Conservation (phyloP, 2,113 vertebrate genomes). For the Nerophis lumbriciformis region DNA sequence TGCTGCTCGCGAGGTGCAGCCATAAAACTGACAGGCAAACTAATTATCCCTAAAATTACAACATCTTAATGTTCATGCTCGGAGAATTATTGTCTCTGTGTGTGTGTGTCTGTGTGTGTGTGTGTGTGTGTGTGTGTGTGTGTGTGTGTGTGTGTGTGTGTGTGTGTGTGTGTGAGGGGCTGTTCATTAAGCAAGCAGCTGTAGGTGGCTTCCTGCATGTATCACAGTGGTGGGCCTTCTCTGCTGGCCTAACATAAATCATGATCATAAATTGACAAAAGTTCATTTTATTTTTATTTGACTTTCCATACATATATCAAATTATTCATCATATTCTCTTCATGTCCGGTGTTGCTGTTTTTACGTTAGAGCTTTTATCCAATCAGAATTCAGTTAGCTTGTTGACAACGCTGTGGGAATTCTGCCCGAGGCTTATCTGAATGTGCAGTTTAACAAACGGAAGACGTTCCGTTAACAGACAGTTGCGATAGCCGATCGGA, state of each 20-base stretch:
- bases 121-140: conserved; percentile 17
- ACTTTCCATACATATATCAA: too few species aligned
- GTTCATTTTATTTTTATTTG: too few species aligned
- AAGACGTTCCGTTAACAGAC: too few species aligned
- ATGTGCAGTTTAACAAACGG: too few species aligned
- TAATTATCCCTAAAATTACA: conserved; percentile 78
- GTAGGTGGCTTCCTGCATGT: conserved; percentile 60
- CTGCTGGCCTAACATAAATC: too few species aligned
- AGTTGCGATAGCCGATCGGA: too few species aligned
- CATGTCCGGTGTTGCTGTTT: neutral
- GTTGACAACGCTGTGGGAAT: too few species aligned
- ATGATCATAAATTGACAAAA: too few species aligned
- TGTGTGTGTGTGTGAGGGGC: conserved; percentile 7
- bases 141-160: conserved; percentile 13
- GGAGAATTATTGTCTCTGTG: conserved; percentile 52
- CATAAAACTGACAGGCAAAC: conserved; percentile 77
- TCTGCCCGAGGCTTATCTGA: too few species aligned
- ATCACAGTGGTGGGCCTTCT: conserved; percentile 14
- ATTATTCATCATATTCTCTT: neutral
- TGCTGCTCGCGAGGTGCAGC: conserved; percentile 60
- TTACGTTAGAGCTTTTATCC: too few species aligned
- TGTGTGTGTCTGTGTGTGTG: neutral
- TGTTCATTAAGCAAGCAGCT: conserved; percentile 65
- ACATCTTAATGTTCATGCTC: conserved; percentile 71
- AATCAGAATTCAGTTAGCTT: too few species aligned